Evolutionary conservation across 1,140 invertebrate species (phyloP).

Genomic region (Cydia splendana): DNA sequence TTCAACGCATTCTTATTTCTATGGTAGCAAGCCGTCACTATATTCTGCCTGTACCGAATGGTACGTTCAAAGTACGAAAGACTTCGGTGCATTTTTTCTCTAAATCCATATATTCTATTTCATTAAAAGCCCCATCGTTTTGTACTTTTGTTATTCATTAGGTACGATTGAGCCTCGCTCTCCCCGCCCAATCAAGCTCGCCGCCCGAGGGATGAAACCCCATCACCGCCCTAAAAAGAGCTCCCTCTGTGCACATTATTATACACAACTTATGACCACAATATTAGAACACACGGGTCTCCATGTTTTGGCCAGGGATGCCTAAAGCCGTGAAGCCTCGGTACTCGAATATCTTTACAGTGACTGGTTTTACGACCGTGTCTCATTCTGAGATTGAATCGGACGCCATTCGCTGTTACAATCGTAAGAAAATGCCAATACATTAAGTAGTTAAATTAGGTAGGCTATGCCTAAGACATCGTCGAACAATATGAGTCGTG

Average conservation of each 20-base stretch:
- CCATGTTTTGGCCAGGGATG: not conserved
- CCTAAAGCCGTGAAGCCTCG: not conserved
- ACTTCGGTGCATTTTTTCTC: not conserved
- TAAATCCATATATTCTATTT: not conserved
- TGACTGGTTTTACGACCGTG: conserved; percentile 25
- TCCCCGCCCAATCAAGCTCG: conserved; percentile 33
- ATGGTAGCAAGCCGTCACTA: too few relatives aligned
- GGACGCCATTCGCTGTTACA: not conserved
- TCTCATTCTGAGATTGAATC: conserved; percentile 17
- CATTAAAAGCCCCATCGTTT: not conserved
- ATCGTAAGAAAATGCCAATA: conserved; percentile 1
- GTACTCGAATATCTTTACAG: conserved; percentile 32
- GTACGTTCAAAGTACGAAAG: too few relatives aligned
- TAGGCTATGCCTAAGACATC: not conserved
- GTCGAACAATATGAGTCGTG: conserved; percentile 18
- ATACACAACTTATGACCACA: not conserved
- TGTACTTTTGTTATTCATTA: conserved; percentile 25
- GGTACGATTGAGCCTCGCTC: conserved; percentile 32
- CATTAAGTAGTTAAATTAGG: not conserved
- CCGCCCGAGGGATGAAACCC: conserved; percentile 16
- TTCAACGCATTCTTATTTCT: too few relatives aligned
- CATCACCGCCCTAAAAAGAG: not conserved
- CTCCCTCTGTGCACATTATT: not conserved
- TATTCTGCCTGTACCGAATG: too few relatives aligned
- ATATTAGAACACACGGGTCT: not conserved